Conservation (phyloP, 1,140 invertebrate genomes). For the Zaprionus camerounensis region DNA sequence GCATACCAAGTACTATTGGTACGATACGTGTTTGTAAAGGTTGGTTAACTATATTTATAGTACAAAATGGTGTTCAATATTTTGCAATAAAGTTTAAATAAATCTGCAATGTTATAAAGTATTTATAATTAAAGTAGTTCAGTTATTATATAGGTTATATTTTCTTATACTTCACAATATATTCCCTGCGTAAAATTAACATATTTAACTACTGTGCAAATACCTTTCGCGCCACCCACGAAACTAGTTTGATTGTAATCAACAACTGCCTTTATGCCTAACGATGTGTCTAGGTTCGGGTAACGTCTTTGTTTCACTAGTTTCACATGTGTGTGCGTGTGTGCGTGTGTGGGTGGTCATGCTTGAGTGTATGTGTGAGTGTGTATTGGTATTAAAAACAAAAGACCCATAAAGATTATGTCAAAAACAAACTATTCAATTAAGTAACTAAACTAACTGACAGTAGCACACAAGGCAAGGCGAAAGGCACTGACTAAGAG, state of each 20-base stretch:
- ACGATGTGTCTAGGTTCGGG: slow-evolving; percentile 62
- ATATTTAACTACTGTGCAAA: background rate
- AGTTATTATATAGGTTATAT: too few species aligned
- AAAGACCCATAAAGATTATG: slow-evolving; percentile 81
- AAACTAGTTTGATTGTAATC: slow-evolving; percentile 62
- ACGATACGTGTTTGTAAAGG: too few species aligned
- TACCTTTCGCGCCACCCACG: slow-evolving; percentile 55
- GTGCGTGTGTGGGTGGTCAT: slow-evolving; percentile 8
- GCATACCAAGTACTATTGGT: too few species aligned
- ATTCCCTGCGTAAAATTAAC: background rate
- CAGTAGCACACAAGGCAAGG: slow-evolving; percentile 50
- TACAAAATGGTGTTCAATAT: too few species aligned
- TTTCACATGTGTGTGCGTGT: slow-evolving; percentile 18
- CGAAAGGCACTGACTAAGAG: slow-evolving; percentile 2
- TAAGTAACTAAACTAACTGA: slow-evolving; percentile 83
- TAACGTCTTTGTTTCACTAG: slow-evolving; percentile 60
- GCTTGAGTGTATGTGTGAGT: slow-evolving; percentile 27
- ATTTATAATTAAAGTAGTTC: too few species aligned
- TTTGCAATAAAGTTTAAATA: too few species aligned
- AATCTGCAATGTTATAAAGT: too few species aligned
- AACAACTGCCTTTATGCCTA: slow-evolving; percentile 64
- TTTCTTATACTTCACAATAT: too few species aligned
- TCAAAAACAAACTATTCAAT: slow-evolving; percentile 83
- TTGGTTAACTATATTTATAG: too few species aligned
- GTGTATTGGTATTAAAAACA: slow-evolving; percentile 72